Conservation (phyloP, 37 sponge, comb jelly and placozoan genomes). For the Diacarnus erythraeanus region DNA sequence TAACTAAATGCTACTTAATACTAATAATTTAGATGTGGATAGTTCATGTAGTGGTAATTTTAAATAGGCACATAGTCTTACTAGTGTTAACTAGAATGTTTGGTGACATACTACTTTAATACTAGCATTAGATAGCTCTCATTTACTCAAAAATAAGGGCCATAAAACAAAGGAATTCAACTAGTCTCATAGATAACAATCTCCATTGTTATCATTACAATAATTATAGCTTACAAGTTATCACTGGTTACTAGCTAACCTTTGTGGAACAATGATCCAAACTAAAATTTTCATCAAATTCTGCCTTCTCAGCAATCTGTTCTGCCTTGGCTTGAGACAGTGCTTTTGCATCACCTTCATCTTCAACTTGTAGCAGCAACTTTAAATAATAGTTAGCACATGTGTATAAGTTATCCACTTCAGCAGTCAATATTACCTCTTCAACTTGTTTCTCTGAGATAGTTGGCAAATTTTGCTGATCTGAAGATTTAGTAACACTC, state of each 20-base stretch:
- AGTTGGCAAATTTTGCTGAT: conserved; percentile 13
- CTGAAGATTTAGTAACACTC: not conserved
- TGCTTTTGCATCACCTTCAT: conserved; percentile 84
- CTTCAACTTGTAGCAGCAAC: conserved; percentile 86
- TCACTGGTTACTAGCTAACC: not conserved
- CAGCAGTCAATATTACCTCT: conserved; percentile 25
- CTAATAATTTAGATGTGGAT: no score
- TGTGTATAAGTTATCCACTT: not conserved
- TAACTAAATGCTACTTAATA: no score
- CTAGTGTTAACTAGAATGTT: no score
- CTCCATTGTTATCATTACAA: not conserved
- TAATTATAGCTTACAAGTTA: not conserved
- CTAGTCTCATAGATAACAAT: no score
- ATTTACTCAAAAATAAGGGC: no score
- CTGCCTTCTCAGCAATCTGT: conserved; percentile 89
- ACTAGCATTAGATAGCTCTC: no score
- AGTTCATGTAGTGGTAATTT: no score
- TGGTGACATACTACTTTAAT: no score
- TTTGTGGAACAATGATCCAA: conserved; percentile 6
- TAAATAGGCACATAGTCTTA: no score
- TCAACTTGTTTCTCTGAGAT: conserved; percentile 72
- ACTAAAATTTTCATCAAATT: conserved; percentile 84
- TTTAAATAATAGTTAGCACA: conserved; percentile 3
- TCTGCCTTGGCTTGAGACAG: conserved; percentile 79
- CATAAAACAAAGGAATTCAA: no score